Evolutionary conservation across 2,888 invertebrate genomes (phyloP).

Genomic region (Drosophila melanocephala): DNA sequence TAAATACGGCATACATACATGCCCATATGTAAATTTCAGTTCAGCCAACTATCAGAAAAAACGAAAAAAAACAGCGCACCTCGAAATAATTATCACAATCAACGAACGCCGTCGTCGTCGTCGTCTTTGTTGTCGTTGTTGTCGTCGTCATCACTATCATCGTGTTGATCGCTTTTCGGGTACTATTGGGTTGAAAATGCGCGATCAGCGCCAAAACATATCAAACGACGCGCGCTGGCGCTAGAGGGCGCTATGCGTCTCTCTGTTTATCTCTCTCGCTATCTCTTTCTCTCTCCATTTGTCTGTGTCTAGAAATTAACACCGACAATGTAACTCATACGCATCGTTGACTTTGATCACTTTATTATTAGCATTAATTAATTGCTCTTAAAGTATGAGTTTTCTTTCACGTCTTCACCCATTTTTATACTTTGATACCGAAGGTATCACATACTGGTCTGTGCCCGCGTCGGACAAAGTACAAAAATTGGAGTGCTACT

Average conservation of each 20-base stretch:
- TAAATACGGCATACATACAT: slow-evolving; percentile 41
- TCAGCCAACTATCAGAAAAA: slow-evolving; percentile 23
- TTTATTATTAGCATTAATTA: slow-evolving; percentile 21
- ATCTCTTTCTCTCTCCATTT: neutral
- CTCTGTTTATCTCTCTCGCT: slow-evolving; percentile 2
- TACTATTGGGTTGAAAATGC: slow-evolving; percentile 6
- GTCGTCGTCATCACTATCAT: slow-evolving; percentile 32
- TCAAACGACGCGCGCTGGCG: neutral
- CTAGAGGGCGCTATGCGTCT: slow-evolving; percentile 6
- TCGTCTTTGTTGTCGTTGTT: neutral
- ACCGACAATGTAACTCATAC: slow-evolving; percentile 30
- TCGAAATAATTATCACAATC: slow-evolving; percentile 52
- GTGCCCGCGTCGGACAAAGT: neutral
- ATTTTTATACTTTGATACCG: neutral
- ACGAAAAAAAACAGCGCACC: slow-evolving; percentile 23
- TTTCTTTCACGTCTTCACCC: neutral
- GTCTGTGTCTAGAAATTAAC: slow-evolving; percentile 7
- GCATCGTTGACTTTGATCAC: slow-evolving; percentile 31
- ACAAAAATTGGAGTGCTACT: neutral
- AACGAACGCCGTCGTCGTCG: slow-evolving; percentile 16
- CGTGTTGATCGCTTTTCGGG: slow-evolving; percentile 39
- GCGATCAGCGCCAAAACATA: slow-evolving; percentile 8
- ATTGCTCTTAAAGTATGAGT: neutral
- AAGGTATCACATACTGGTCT: neutral
- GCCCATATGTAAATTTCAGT: slow-evolving; percentile 57